phyloP scores from a whole-genome alignment of 2,113 vertebrate species.

The Lipophrys pholis region DNA sequence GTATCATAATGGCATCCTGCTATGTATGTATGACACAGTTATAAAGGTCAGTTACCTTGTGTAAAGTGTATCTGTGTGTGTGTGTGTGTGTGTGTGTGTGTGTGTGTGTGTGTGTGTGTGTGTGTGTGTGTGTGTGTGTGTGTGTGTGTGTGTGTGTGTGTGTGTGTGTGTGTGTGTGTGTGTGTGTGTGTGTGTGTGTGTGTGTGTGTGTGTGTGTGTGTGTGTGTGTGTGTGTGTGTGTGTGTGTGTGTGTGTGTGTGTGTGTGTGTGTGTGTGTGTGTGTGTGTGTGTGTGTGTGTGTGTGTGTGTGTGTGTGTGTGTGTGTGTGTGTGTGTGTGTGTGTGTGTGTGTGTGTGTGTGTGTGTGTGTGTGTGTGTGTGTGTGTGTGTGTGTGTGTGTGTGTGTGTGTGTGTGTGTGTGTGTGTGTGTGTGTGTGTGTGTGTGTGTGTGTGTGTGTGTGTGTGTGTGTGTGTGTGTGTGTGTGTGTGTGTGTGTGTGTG shows the following conservation, averaged over 20 bases:
- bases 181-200: constrained; percentile 19
- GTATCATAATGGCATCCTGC: constrained; percentile 50
- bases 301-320: constrained; percentile 21
- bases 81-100: neutral
- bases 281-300: constrained; percentile 5
- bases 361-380: constrained; percentile 21
- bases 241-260: constrained; percentile 20
- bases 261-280: neutral
- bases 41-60: constrained; percentile 43
- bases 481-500: constrained; percentile 21
- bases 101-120: constrained; percentile 1
- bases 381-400: neutral
- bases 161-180: neutral
- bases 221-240: constrained; percentile 1
- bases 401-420: constrained; percentile 6
- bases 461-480: constrained; percentile 3
- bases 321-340: neutral
- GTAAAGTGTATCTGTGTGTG: constrained; percentile 18
- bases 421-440: constrained; percentile 21
- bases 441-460: neutral
- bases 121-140: constrained; percentile 30
- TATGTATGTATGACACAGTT: constrained; percentile 34
- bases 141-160: constrained; percentile 4
- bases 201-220: constrained; percentile 3
- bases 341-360: constrained; percentile 6